Evolutionary conservation across 2,113 vertebrate genomes (phyloP).

Genomic region (Macrotis lagotis): DNA sequence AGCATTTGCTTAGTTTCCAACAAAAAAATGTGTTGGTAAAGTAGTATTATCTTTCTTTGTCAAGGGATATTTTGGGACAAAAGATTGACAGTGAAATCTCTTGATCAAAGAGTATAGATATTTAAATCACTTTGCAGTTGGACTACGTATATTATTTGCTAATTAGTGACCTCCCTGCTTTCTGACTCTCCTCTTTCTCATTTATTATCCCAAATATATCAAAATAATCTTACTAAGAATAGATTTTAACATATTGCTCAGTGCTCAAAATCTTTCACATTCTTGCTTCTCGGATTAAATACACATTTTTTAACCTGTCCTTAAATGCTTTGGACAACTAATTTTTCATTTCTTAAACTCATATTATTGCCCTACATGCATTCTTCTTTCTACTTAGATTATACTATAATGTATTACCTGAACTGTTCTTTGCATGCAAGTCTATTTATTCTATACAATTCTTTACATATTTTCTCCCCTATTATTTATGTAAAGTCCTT

Average conservation of each 20-base stretch:
- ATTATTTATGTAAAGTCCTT: background rate
- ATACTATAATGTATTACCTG: background rate
- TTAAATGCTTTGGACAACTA: background rate
- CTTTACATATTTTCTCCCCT: background rate
- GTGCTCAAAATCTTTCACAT: background rate
- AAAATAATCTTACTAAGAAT: background rate
- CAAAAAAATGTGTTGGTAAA: background rate
- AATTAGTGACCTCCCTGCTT: background rate
- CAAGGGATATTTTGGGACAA: background rate
- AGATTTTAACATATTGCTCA: background rate
- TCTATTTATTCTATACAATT: background rate
- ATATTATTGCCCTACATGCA: background rate
- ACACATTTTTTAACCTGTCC: background rate
- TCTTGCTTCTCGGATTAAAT: background rate
- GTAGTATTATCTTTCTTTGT: background rate
- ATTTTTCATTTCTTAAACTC: background rate
- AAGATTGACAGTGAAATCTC: background rate
- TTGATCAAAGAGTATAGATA: background rate
- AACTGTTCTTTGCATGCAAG: background rate
- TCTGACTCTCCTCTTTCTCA: background rate
- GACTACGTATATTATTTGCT: background rate
- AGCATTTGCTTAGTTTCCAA: background rate
- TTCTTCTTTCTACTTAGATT: background rate
- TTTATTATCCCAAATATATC: background rate
- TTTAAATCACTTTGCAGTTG: background rate